phyloP scores from a whole-genome alignment of 2,797 vertebrate genomes.

The Austrolebias charrua region DNA sequence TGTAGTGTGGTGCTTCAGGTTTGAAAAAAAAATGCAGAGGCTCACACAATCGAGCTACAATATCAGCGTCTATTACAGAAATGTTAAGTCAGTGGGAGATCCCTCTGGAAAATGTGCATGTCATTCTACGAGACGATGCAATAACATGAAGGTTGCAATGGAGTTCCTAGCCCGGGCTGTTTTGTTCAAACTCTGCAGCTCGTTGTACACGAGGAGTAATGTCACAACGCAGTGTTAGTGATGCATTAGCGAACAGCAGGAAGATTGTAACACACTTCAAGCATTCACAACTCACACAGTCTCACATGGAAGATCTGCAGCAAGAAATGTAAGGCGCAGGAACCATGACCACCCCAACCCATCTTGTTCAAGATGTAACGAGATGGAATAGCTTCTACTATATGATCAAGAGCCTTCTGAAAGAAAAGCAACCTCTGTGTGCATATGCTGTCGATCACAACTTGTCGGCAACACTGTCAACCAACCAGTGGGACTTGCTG shows the following conservation, averaged over 20 bases:
- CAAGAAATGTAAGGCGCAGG: background rate
- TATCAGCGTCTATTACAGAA: background rate
- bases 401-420: background rate
- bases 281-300: background rate
- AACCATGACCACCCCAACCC: background rate
- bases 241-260: background rate
- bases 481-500: background rate
- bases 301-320: conserved; percentile 6
- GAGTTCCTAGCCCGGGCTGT: background rate
- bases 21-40: background rate
- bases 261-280: background rate
- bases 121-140: conserved; percentile 2
- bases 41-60: background rate
- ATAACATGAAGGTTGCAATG: background rate
- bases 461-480: background rate
- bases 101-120: background rate
- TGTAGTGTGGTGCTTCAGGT: background rate
- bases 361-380: background rate
- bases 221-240: background rate
- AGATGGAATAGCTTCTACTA: background rate
- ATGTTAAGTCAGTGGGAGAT: background rate
- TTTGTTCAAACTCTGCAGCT: background rate
- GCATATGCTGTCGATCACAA: background rate
- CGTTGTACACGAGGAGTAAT: background rate
- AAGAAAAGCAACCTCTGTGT: background rate